phyloP scores from a whole-genome alignment of 2,888 invertebrate species.

The Aleiodes testaceus region DNA sequence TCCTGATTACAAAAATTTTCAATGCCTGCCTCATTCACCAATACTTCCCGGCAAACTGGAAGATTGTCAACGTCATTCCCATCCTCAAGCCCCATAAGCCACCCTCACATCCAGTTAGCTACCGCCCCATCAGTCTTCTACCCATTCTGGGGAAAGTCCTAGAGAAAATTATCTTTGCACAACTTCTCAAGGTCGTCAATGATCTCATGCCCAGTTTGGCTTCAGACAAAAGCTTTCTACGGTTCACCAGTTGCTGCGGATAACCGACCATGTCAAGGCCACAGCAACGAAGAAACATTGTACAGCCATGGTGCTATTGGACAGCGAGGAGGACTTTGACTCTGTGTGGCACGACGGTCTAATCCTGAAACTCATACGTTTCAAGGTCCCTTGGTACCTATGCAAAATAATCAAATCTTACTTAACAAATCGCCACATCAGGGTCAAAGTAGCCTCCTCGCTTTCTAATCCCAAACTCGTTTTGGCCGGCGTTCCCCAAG shows the following conservation, averaged over 20 bases:
- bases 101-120: constrained; percentile 29
- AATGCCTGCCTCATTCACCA: not conserved
- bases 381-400: not conserved
- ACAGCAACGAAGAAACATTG: not conserved
- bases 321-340: not conserved
- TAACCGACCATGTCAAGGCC: not conserved
- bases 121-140: constrained; percentile 38
- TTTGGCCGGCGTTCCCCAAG: not conserved
- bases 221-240: not conserved
- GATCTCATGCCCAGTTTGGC: not conserved
- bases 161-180: constrained; percentile 22
- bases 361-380: not conserved
- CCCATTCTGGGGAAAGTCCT: constrained; percentile 37
- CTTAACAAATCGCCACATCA: not conserved
- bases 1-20: not conserved
- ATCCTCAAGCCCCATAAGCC: constrained; percentile 39
- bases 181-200: not conserved
- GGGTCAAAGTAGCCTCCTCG: not conserved
- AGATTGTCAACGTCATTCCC: constrained; percentile 28
- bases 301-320: not conserved
- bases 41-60: constrained; percentile 28
- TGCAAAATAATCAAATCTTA: not conserved
- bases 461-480: not conserved
- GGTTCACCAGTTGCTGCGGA: not conserved
- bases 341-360: not conserved